Percentiles rank a stretch among this genome's conserved stretches.
Conservation (phyloP, 1,140 invertebrate species). For the Archivesica marissinica region DNA sequence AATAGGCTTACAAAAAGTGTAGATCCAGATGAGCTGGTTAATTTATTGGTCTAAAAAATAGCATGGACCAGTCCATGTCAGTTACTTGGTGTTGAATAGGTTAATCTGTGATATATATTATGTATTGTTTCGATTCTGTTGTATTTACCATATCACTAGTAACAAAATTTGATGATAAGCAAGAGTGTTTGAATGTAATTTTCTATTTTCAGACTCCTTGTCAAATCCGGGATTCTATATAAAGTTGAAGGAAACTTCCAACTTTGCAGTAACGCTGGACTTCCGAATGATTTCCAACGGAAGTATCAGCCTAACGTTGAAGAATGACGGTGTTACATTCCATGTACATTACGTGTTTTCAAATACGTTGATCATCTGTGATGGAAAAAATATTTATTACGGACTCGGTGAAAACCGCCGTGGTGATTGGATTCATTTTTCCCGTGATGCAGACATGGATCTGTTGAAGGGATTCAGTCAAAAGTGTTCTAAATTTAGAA, state of each 20-base stretch:
- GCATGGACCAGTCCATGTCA: too few species aligned
- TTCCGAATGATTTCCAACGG: slow-evolving; percentile 89
- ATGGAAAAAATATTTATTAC: slow-evolving; percentile 91
- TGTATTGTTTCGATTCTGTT: too few species aligned
- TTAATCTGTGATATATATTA: too few species aligned
- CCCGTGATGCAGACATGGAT: slow-evolving; percentile 95
- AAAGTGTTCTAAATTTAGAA: slow-evolving; percentile 73
- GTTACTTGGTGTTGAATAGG: too few species aligned
- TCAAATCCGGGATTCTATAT: slow-evolving; percentile 88
- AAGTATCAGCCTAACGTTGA: slow-evolving; percentile 90
- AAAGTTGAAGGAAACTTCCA: slow-evolving; percentile 87
- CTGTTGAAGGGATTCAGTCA: slow-evolving; percentile 93
- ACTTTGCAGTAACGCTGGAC: slow-evolving; percentile 89
- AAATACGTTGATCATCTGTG: slow-evolving; percentile 89
- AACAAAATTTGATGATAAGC: too few species aligned
- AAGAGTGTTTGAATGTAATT: neutral
- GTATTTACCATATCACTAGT: too few species aligned
- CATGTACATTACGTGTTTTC: slow-evolving; percentile 93
- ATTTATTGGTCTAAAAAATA: too few species aligned
- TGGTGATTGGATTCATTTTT: slow-evolving; percentile 91
- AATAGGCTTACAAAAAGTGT: too few species aligned
- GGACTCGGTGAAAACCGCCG: slow-evolving; percentile 89
- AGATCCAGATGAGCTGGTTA: too few species aligned
- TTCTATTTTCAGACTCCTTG: slow-evolving; percentile 85
- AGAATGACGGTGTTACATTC: slow-evolving; percentile 89